These are phyloP conservation scores for Falco concolor DNA, from an alignment of 2,797 vertebrate genomes.

Conservation along the genomic window DNA sequence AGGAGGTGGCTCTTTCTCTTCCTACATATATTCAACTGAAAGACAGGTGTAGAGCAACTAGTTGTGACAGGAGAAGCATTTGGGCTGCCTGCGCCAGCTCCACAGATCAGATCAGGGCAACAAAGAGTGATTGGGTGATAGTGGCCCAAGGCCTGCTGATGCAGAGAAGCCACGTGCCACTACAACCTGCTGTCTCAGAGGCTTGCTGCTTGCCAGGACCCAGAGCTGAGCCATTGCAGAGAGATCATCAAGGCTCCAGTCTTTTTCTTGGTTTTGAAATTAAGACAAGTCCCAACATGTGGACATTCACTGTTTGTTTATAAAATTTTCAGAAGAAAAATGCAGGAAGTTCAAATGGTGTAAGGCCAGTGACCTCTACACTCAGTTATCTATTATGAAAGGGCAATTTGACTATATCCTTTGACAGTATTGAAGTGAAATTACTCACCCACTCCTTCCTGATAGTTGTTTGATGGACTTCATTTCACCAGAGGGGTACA, in stretches of 20 bases:
- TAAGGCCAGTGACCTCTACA: neutral
- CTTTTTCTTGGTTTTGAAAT: neutral
- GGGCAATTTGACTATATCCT: neutral
- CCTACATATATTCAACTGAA: neutral
- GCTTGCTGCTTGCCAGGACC: neutral
- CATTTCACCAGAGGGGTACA: neutral
- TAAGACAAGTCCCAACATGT: neutral
- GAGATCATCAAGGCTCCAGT: neutral
- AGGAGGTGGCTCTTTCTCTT: neutral
- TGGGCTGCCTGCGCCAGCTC: neutral
- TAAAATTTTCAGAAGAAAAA: neutral
- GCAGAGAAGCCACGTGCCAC: neutral
- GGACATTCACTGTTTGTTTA: neutral
- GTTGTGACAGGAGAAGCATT: neutral
- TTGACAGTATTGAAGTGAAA: slow-evolving; percentile 7
- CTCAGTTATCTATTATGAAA: neutral
- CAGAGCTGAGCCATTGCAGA: neutral
- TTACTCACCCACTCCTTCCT: neutral
- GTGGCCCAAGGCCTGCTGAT: neutral
- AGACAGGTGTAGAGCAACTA: neutral
- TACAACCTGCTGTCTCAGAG: neutral
- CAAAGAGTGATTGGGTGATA: neutral
- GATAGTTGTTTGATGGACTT: neutral
- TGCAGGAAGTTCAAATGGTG: neutral
- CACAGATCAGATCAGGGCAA: neutral